Evolutionary conservation across 30 jellyfish, hydroid and myxozoan species (phyloP), one percentile per base, ranked within the genome.

Genomic region (Sanderia malayensis): DNA sequence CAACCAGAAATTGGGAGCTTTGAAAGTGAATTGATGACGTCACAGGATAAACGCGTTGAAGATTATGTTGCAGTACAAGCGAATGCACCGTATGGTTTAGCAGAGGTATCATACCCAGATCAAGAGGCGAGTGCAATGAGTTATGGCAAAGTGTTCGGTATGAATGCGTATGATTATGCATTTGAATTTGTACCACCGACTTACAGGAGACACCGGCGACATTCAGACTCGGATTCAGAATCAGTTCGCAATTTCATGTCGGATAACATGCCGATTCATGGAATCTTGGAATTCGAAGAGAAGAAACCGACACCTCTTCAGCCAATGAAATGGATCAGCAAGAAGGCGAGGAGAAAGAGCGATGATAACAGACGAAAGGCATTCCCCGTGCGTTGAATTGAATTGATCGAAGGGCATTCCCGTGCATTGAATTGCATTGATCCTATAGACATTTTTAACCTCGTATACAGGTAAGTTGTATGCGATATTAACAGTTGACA

Each of bases 191-290:
- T 83, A 46, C 99, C 99, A 25, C 99, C 99, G 31, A 80, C 72
- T 18, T 84, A 92, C 81, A 64, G 93, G 32, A 84, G 94, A 15
- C 99, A 79, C 30, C 94, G 99, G 31, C 79, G 99, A 22, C 92
- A 86, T 67, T 92, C 99, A 8, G 99, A 92, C 81, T 92, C 99
- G 1, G 99, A 92, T 79, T 86, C 99, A 9, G 99, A 92, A 66
- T 92, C 99, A 13, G 83, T 92, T 46, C 95, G 94, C n/a, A 92
- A 85, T 72, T 92, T 82, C 76, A 68, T 84, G 75, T 81, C 84
- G 18, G 76, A 87, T 20, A 81, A 62, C 13, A 62, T 84, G 77
- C 86, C 86, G 20, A 84, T 62, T 46, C 95, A 84, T 24, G 81
- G 81, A 15, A 62, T 67, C 45, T 44, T 73, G 61, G 93, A 81